A percentile compares a stretch with the other conserved stretches of the same genome.
These are phyloP conservation scores for Lucinisca nassula DNA, from an alignment of 2,888 invertebrate genomes.

Conservation along the genomic window DNA sequence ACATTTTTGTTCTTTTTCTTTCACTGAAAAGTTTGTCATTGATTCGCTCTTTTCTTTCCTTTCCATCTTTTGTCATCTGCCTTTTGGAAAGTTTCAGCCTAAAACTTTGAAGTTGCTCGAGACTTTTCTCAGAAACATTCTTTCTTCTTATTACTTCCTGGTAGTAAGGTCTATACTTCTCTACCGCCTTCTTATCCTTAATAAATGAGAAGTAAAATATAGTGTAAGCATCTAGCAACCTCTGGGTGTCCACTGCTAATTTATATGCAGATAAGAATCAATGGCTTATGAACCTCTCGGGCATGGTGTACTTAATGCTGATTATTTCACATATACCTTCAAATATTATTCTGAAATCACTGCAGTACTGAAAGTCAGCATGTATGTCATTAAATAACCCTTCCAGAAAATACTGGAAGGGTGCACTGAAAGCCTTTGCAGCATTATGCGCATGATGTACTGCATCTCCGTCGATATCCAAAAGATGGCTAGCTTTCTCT, in stretches of 20 bases:
- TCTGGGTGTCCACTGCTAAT: conserved; percentile 53
- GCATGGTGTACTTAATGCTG: conserved; percentile 48
- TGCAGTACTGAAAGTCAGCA: conserved; percentile 25
- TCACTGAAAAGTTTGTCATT: conserved; percentile 30
- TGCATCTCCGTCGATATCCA: conserved; percentile 75
- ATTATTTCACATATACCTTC: conserved; percentile 63
- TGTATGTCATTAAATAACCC: conserved; percentile 28
- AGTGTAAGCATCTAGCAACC: conserved; percentile 61
- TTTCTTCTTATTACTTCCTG: conserved; percentile 14
- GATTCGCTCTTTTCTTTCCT: conserved; percentile 43
- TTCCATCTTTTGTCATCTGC: conserved; percentile 45
- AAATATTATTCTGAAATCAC: conserved; percentile 67
- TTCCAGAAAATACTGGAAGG: conserved; percentile 65
- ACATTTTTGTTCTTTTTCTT: conserved; percentile 1
- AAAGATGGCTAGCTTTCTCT: conserved; percentile 65
- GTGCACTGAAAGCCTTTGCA: conserved; percentile 68
- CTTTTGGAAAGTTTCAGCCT: conserved; percentile 15
- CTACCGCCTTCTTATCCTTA: conserved; percentile 6
- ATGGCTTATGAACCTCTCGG: conserved; percentile 62
- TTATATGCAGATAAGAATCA: conserved; percentile 72
- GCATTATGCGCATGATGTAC: conserved; percentile 75
- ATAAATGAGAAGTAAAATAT: conserved; percentile 57
- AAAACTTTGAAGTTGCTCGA: conserved; percentile 16
- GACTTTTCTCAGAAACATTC: background rate
- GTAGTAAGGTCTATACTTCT: background rate